These are phyloP conservation scores for Stichopus chloronotus DNA, from an alignment of 35 echinoderm and acorn worm genomes.

Conservation along the genomic window DNA sequence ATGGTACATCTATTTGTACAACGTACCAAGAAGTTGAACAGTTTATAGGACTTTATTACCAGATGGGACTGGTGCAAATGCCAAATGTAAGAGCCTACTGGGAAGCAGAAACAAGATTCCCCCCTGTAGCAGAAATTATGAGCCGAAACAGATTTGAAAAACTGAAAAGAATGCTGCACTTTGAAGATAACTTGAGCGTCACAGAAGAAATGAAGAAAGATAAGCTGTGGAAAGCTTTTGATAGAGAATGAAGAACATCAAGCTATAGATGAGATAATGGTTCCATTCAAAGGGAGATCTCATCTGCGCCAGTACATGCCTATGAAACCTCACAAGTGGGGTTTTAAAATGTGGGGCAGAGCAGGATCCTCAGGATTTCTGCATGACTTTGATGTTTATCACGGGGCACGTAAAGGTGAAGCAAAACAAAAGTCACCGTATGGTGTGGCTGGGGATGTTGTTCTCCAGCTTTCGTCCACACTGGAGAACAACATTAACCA, in stretches of 20 bases:
- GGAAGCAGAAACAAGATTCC: too few relatives aligned
- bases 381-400: constrained; percentile 23
- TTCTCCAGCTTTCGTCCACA: neutral
- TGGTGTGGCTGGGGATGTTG: constrained; percentile 32
- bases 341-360: constrained; percentile 45
- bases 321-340: constrained; percentile 21
- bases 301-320: constrained; percentile 9
- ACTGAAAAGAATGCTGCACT: too few relatives aligned
- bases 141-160: too few relatives aligned
- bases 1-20: neutral
- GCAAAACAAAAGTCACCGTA: constrained; percentile 3
- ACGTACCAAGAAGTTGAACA: neutral
- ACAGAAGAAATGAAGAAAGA: too few relatives aligned
- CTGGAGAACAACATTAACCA: constrained; percentile 2
- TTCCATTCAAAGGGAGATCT: neutral
- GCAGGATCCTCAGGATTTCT: constrained; percentile 34
- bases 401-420: neutral
- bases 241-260: constrained; percentile 27
- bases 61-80: neutral
- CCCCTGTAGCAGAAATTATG: too few relatives aligned
- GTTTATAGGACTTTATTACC: neutral
- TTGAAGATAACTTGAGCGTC: too few relatives aligned
- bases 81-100: neutral
- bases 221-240: too few relatives aligned
- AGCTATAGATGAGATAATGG: neutral